A percentile compares a stretch with the other conserved stretches of the same genome.
Conservation (phyloP, 1,140 invertebrate genomes). For the Rhopalosiphum padi region DNA sequence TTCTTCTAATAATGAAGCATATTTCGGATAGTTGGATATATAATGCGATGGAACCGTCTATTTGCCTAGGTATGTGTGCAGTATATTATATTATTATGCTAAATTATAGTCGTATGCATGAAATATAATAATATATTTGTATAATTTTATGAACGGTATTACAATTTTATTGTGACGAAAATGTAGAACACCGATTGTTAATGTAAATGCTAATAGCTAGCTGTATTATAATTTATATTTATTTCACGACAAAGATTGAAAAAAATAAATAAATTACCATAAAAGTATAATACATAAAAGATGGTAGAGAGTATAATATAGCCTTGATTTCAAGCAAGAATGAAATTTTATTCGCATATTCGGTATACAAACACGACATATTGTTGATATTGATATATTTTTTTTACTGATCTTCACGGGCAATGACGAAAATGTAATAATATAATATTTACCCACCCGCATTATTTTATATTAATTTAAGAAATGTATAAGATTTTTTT, state of each 20-base stretch:
- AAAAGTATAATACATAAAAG: neutral
- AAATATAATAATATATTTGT: neutral
- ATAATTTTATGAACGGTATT: neutral
- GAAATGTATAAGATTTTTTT: neutral
- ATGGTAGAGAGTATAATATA: neutral
- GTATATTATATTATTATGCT: neutral
- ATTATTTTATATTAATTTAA: neutral
- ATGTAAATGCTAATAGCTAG: neutral
- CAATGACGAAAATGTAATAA: neutral
- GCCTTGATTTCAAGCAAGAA: neutral
- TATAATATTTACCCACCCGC: neutral
- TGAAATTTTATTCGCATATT: neutral
- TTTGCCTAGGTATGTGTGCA: too few species aligned
- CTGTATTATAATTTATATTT: neutral
- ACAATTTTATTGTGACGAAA: neutral
- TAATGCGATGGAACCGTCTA: neutral
- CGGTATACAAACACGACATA: neutral
- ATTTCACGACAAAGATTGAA: neutral
- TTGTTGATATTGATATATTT: neutral
- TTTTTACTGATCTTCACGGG: neutral
- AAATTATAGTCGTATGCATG: neutral
- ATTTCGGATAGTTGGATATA: neutral
- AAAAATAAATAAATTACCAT: neutral
- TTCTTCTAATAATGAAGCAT: neutral
- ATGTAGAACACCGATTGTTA: conserved; percentile 29